phyloP scores from a whole-genome alignment of 2,113 vertebrate species.

The Candoia aspera region DNA sequence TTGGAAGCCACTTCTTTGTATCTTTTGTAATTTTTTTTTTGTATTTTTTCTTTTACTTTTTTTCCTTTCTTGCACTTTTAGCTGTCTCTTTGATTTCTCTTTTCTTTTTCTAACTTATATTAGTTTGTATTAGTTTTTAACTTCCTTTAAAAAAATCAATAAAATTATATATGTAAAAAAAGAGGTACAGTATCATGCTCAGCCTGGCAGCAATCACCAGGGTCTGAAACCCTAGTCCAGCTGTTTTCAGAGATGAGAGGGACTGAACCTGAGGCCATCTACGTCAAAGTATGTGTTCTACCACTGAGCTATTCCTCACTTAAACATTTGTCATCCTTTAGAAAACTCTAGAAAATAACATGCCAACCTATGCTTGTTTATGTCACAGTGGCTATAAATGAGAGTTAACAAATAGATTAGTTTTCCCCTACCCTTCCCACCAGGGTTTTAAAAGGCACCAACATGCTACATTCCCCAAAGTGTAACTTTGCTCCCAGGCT shows the following conservation, averaged over 20 bases:
- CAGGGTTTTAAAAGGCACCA: neutral
- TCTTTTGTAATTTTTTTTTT: neutral
- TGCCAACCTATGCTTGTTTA: neutral
- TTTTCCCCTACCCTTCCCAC: too few relatives aligned
- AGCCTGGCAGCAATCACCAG: neutral
- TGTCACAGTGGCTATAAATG: neutral
- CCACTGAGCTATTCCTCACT: neutral
- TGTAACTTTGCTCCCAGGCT: neutral
- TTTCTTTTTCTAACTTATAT: neutral
- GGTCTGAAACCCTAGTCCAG: neutral
- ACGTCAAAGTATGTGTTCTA: neutral
- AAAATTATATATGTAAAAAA: neutral
- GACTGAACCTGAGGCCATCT: neutral
- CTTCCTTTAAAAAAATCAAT: neutral
- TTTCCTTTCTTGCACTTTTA: neutral
- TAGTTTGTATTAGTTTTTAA: neutral
- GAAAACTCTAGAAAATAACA: neutral
- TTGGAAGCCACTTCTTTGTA: neutral
- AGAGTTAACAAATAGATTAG: neutral
- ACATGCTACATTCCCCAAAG: neutral
- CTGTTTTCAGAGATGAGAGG: neutral
- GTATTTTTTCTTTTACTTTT: neutral
- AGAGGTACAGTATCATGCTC: neutral
- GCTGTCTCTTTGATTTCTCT: neutral
- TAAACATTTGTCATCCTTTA: neutral